Base-by-base conservation (phyloP, 2,113 vertebrate genomes). In the Arothron firmamentum region DNA sequence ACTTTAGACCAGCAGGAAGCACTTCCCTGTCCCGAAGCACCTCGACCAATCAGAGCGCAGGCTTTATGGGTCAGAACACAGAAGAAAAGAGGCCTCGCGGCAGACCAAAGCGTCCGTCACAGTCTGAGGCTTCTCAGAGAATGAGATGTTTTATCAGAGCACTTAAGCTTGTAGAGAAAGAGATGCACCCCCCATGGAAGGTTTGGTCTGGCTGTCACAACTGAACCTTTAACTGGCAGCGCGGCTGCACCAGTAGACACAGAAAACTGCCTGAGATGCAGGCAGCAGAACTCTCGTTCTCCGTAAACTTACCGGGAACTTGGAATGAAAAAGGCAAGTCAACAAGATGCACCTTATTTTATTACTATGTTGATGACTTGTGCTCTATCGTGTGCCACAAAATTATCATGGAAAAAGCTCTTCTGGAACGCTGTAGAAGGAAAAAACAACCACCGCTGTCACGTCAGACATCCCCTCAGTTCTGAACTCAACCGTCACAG, bases 311-410 rank as follows among this genome's bases (percentile, higher is more conserved):
- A 50, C 49, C 3, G 7, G 71, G 67, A 70, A 41, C 48, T 56
- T 63, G 45, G 69, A 61, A 77, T 56, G 48, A 18, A 48, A 70
- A 83, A 83, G 76, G 77, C 83, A 79, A 84, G 83, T 87, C 85
- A 81, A 77, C 85, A 80, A 62, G 72, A 91, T 88, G 91, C 90
- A 91, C 91, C 90, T 91, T 91, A 92, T 88, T 90, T 90, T 90
- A 81, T 88, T 78, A 89, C 62, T 61, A 69, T 72, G 76, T 87
- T 75, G 79, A 84, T 80, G 82, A 87, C 81, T 77, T 76, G 82
- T 70, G 73, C 82, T 85, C 82, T 47, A 42, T 80, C 31, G 50
- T 70, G 84, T 81, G 85, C 86, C 86, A 88, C 87, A 84, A 62
- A 87, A 74, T 71, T 60, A 55, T 83, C 72, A 71, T 51, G 59